Evolutionary conservation across 2,113 vertebrate genomes (phyloP).

Genomic region (Arenaria interpres): DNA sequence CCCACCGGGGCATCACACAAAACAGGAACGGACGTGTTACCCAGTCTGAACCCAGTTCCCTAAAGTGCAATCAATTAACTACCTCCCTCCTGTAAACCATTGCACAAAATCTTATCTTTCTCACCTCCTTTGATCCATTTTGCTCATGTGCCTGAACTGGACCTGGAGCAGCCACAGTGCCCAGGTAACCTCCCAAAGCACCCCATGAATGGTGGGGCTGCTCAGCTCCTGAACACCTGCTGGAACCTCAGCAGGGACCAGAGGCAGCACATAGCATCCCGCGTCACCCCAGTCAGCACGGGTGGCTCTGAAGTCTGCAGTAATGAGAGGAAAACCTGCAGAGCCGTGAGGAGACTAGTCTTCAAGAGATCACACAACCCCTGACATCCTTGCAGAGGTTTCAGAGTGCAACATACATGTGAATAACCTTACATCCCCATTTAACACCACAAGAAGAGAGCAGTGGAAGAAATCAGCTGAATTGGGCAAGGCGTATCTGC

Average conservation of each 20-base stretch:
- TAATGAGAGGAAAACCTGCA: not conserved
- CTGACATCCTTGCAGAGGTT: accelerated
- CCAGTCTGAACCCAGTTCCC: not conserved
- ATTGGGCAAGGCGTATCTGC: not conserved
- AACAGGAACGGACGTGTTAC: accelerated
- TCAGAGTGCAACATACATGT: not conserved
- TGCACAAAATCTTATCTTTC: not conserved
- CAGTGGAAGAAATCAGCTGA: not conserved
- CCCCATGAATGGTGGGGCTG: not conserved
- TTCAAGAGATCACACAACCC: not conserved
- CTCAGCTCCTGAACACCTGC: not conserved
- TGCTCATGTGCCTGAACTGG: not conserved
- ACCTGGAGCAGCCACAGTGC: not conserved
- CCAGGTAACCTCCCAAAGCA: not conserved
- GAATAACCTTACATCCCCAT: not conserved
- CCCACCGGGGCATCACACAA: not conserved
- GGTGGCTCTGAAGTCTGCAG: not conserved
- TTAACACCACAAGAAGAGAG: not conserved
- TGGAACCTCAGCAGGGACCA: not conserved
- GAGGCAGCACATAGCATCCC: not conserved
- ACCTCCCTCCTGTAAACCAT: not conserved
- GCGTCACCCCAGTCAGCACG: not conserved
- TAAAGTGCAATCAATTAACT: not conserved
- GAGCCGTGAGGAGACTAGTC: not conserved
- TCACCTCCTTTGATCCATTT: not conserved